Conservation (phyloP, 64 coral and sea anemone species). For the Acropora tenuis region DNA sequence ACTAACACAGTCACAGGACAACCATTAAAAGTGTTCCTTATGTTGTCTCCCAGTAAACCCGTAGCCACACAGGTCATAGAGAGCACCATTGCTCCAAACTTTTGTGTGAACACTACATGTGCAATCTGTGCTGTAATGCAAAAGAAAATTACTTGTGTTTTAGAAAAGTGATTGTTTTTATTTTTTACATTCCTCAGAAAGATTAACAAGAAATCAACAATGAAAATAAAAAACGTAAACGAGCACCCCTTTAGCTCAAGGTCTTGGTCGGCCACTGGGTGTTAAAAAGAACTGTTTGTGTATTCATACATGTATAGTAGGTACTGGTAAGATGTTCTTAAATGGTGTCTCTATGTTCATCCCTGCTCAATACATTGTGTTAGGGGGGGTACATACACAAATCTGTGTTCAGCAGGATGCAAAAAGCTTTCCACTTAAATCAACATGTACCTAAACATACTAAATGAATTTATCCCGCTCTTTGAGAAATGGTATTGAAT, state of each 20-base stretch:
- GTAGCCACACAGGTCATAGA: conserved; percentile 15
- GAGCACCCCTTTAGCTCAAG: neutral
- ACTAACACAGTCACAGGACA: conserved; percentile 39
- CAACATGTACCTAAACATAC: conserved; percentile 1
- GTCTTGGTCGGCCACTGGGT: neutral
- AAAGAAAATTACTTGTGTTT: conserved; percentile 1
- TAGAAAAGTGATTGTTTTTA: neutral
- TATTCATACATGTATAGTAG: neutral
- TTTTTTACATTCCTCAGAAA: neutral
- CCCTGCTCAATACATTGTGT: neutral
- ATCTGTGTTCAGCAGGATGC: neutral
- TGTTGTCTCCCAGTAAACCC: neutral
- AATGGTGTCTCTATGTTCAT: neutral
- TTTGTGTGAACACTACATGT: conserved; percentile 40
- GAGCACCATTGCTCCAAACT: conserved; percentile 22
- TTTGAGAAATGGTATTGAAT: neutral
- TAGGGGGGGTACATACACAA: neutral
- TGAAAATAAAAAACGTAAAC: neutral
- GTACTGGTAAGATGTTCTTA: conserved; percentile 1
- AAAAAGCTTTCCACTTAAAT: neutral
- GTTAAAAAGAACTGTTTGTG: conserved; percentile 2
- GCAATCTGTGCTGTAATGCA: neutral
- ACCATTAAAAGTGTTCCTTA: conserved; percentile 29
- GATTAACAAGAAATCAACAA: neutral
- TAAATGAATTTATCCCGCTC: neutral